Evolutionary conservation across 2,113 vertebrate genomes (phyloP).

Genomic region (Chaenocephalus aceratus): DNA sequence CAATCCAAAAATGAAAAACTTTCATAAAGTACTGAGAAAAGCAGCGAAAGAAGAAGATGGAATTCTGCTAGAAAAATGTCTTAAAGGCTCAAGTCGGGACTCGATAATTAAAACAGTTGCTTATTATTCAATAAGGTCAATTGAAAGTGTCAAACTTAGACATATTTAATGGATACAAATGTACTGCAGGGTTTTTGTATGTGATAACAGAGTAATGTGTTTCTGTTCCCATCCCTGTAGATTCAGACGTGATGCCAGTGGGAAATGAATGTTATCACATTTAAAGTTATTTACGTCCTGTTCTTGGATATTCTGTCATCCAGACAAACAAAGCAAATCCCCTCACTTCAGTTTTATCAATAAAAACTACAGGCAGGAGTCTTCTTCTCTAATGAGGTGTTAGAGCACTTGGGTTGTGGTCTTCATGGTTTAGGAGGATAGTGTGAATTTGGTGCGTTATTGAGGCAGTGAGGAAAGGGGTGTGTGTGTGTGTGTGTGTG

Average conservation of each 20-base stretch:
- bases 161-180: background rate
- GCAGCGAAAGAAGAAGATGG: too few species aligned
- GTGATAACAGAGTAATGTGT: too few species aligned
- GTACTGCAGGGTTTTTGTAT: too few species aligned
- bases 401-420: conserved; percentile 34
- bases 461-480: conserved; percentile 3
- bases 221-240: background rate
- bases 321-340: conserved; percentile 16
- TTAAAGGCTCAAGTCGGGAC: too few species aligned
- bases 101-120: too few species aligned
- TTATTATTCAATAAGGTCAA: too few species aligned
- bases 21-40: too few species aligned
- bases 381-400: conserved; percentile 45
- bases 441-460: conserved; percentile 55
- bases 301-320: conserved; percentile 8
- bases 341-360: conserved; percentile 4
- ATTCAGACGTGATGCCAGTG: conserved; percentile 18
- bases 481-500: background rate
- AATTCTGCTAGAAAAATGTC: too few species aligned
- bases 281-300: background rate
- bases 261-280: conserved; percentile 53
- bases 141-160: too few species aligned
- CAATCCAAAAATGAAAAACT: too few species aligned
- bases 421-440: conserved; percentile 23
- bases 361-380: conserved; percentile 13